A percentile compares a stretch with the other conserved stretches of the same genome.
Evolutionary conservation across 2,888 invertebrate genomes (phyloP).

Genomic region (Metellina segmentata): DNA sequence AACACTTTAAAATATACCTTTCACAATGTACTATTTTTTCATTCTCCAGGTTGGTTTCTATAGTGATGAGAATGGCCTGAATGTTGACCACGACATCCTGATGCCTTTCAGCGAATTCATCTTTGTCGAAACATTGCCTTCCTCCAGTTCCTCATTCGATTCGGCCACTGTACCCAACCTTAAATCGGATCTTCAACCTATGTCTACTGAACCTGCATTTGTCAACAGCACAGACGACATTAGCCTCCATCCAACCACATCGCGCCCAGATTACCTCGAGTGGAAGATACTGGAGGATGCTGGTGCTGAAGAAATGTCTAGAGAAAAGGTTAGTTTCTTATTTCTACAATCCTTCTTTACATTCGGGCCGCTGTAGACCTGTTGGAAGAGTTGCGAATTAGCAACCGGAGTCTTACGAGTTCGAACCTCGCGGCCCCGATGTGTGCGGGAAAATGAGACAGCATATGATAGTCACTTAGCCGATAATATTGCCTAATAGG

Average conservation of each 20-base stretch:
- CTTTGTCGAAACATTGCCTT: neutral
- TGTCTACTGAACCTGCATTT: neutral
- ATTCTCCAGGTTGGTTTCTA: constrained; percentile 70
- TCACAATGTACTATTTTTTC: constrained; percentile 4
- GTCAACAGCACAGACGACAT: neutral
- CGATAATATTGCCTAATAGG: too few relatives aligned
- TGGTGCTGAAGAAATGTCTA: neutral
- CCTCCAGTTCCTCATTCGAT: neutral
- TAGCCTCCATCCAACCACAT: neutral
- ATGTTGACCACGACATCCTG: constrained; percentile 57
- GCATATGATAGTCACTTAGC: too few relatives aligned
- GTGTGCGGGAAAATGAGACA: too few relatives aligned
- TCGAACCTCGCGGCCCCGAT: too few relatives aligned
- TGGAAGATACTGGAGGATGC: constrained; percentile 61
- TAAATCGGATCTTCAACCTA: neutral
- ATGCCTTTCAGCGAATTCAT: constrained; percentile 2
- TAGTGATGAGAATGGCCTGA: constrained; percentile 74
- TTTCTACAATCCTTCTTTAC: neutral
- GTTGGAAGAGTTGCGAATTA: too few relatives aligned
- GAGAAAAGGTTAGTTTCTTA: neutral
- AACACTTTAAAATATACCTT: neutral
- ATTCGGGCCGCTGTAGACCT: too few relatives aligned
- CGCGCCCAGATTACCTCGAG: neutral
- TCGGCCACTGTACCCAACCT: neutral
- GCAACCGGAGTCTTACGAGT: too few relatives aligned